Conservation (phyloP, 2,113 vertebrate species). For the Oryzias celebensis region DNA sequence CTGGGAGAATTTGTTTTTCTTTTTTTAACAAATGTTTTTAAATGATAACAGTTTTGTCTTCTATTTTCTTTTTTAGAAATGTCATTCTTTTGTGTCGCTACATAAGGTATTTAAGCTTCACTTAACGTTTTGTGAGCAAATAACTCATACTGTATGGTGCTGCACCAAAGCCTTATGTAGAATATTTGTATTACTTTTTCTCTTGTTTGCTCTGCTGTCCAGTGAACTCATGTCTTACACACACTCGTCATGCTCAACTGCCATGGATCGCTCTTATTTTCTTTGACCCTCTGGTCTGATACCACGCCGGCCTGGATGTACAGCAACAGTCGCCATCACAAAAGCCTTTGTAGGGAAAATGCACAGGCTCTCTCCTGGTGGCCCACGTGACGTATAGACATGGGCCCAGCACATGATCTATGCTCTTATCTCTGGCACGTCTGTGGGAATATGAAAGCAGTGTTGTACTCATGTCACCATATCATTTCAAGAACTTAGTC, state of each 20-base stretch:
- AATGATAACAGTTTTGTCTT: constrained; percentile 49
- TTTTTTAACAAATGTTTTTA: constrained; percentile 49
- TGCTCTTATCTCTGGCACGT: constrained; percentile 66
- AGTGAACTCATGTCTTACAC: constrained; percentile 70
- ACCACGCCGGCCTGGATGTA: constrained; percentile 46
- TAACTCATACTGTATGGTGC: constrained; percentile 83
- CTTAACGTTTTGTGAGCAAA: constrained; percentile 73
- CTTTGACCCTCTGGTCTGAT: constrained; percentile 52
- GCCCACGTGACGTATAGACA: constrained; percentile 61
- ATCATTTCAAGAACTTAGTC: constrained; percentile 80
- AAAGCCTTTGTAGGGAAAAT: constrained; percentile 55
- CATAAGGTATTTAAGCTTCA: constrained; percentile 74
- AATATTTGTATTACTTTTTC: constrained; percentile 77
- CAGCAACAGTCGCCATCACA: constrained; percentile 52
- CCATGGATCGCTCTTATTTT: constrained; percentile 64
- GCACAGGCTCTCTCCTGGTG: constrained; percentile 59
- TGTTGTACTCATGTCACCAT: constrained; percentile 77
- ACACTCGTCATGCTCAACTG: constrained; percentile 73
- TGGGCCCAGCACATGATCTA: constrained; percentile 63
- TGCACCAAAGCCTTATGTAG: constrained; percentile 84
- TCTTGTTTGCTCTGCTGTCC: constrained; percentile 73
- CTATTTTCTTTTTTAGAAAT: constrained; percentile 40
- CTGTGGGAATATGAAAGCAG: constrained; percentile 73
- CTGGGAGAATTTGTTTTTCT: constrained; percentile 52
- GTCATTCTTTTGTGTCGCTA: constrained; percentile 62